These are phyloP conservation scores for Peromyscus aztecus DNA, from an alignment of 2,797 vertebrate genomes.

Conservation along the genomic window DNA sequence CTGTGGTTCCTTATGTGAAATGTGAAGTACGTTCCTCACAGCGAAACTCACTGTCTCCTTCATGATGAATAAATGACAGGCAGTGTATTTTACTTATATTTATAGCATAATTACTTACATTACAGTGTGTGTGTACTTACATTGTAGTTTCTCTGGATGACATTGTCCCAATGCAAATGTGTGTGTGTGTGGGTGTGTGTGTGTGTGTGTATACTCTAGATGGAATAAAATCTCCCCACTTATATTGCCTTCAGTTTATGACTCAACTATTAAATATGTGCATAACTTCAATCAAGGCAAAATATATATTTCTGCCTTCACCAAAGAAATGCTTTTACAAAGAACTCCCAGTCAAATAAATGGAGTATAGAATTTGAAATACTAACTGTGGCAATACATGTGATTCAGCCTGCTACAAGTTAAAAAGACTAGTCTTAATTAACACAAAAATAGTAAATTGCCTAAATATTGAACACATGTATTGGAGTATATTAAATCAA, in stretches of 20 bases:
- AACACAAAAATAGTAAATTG: conserved; percentile 89
- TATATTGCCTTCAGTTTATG: background rate
- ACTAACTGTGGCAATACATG: conserved; percentile 82
- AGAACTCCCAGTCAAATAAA: conserved; percentile 80
- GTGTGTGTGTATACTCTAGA: background rate
- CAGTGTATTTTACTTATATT: background rate
- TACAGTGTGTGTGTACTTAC: background rate
- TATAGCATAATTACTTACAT: background rate
- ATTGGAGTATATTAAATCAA: conserved; percentile 87
- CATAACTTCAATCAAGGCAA: background rate
- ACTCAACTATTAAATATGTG: conserved; percentile 28
- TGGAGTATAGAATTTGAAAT: conserved; percentile 79
- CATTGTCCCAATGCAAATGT: background rate
- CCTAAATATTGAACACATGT: conserved; percentile 89
- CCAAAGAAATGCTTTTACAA: conserved; percentile 51
- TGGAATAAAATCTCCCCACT: background rate
- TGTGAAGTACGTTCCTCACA: background rate
- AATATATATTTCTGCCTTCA: background rate
- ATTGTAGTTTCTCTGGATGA: conserved; percentile 12
- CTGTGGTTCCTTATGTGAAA: background rate
- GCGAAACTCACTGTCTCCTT: background rate
- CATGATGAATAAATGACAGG: background rate
- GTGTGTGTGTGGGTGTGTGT: too few relatives aligned
- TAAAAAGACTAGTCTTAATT: conserved; percentile 88
- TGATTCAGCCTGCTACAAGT: conserved; percentile 85